Conservation (phyloP, 1,140 invertebrate species). For the Monomorium pharaonis region DNA sequence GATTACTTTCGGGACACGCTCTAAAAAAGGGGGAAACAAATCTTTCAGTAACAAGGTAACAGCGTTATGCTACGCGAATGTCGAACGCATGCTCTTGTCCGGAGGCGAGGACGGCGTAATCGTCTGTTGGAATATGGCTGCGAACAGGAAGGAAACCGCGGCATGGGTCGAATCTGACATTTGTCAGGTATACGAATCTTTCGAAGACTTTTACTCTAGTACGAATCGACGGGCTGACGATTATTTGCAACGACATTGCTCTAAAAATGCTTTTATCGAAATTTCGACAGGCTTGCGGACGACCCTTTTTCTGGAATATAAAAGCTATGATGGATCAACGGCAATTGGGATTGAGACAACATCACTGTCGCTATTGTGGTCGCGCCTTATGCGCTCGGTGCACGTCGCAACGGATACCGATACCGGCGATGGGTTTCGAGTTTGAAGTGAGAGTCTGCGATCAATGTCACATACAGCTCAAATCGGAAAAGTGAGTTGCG, state of each 20-base stretch:
- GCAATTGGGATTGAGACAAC: constrained; percentile 95
- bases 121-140: constrained; percentile 98
- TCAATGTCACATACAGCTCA: constrained; percentile 93
- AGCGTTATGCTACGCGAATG: constrained; percentile 92
- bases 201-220: background rate
- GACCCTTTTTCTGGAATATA: constrained; percentile 99
- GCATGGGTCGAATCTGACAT: constrained; percentile 97
- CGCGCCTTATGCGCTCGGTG: constrained; percentile 97
- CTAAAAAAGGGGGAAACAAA: background rate
- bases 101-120: constrained; percentile 97
- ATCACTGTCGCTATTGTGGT: constrained; percentile 96
- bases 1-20: background rate
- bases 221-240: no score
- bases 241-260: background rate
- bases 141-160: constrained; percentile 95
- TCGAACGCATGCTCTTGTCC: constrained; percentile 94
- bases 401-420: constrained; percentile 93
- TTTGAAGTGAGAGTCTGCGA: constrained; percentile 98
- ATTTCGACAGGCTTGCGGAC: constrained; percentile 92
- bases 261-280: background rate
- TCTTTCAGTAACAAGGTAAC: constrained; percentile 91
- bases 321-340: constrained; percentile 99
- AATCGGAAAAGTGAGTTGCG: constrained; percentile 92
- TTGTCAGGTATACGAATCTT: constrained; percentile 87
- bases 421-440: constrained; percentile 99